Evolutionary conservation across 2,888 invertebrate genomes (phyloP).

Genomic region (Eretmocerus hayati): DNA sequence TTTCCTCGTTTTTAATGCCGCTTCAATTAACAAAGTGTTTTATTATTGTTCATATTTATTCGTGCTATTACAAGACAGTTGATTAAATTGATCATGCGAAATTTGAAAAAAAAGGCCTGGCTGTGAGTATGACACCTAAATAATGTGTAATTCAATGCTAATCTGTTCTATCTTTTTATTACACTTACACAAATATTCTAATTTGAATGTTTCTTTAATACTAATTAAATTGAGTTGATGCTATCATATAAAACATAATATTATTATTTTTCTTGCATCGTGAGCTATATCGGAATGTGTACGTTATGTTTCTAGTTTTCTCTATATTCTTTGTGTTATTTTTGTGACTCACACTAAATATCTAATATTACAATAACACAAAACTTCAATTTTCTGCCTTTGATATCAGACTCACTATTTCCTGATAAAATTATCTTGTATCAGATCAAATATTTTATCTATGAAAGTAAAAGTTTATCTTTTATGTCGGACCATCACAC

Average conservation of each 20-base stretch:
- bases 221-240: not conserved
- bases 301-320: no score
- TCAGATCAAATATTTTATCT: no score
- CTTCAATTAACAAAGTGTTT: slow-evolving; percentile 13
- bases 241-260: not conserved
- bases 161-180: not conserved
- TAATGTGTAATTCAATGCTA: slow-evolving; percentile 3
- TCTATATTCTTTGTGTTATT: no score
- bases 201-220: not conserved
- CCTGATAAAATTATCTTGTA: no score
- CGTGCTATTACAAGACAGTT: slow-evolving; percentile 12
- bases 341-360: no score
- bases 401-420: no score
- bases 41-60: slow-evolving; percentile 13
- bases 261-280: slow-evolving; percentile 1
- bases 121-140: slow-evolving; percentile 19
- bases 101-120: slow-evolving; percentile 13
- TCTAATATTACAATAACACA: no score
- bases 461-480: no score
- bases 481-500: no score
- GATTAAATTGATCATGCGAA: no score
- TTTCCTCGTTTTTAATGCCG: slow-evolving; percentile 11
- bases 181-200: not conserved
- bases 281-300: no score
- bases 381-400: no score